Evolutionary conservation across 2,113 vertebrate genomes (phyloP), one percentile per base, ranked within the genome.

Genomic region (Cochlearius cochlearius): DNA sequence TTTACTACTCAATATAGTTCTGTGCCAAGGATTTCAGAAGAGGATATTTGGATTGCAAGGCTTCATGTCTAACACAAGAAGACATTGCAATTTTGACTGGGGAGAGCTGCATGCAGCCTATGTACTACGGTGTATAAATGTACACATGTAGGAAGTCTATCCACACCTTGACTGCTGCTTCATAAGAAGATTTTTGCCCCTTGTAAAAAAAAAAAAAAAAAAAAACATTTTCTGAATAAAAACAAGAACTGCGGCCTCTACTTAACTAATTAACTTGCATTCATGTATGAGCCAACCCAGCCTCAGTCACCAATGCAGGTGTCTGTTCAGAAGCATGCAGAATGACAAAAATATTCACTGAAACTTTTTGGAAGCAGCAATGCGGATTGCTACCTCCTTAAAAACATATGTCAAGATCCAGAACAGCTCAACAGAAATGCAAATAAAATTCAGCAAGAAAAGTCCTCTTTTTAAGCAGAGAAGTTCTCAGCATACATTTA

Each of bases 321-420:
- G 63, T 45, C 90, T 96, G 81, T 67, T 79, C 96, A 94, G 95
- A 96, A 95, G 27, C 80, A 52, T 76, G 59, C 72, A 86, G n/a
- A 80, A 85, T 41, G 43, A 88, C 93, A 97, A 95, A 85, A 79
- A 87, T n/a, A 86, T 17, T 85, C 47, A 62, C 88, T 74, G 38
- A 67, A 81, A 63, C 11, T 73, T 86, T 93, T 58, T 88, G 62
- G 86, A 97, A 97, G 84, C 30, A 96, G 58, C 50, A 86, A 45
- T 72, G 87, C 76, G 84, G 80, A 96, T 95, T 96, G 90, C 75
- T 94, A 68, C 38, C 69, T 79, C 73, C 45, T 88, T 92, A 63
- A 89, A 96, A 84, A 78, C 12, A 8, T 80, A 64, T n/a, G 59
- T 79, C 53, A 89, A 87, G 60, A 92, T 52, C 76, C 74, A 89